Evolutionary conservation across 2,797 vertebrate species (phyloP), one percentile per base, ranked within the genome.

Genomic region (Argyrosomus regius): DNA sequence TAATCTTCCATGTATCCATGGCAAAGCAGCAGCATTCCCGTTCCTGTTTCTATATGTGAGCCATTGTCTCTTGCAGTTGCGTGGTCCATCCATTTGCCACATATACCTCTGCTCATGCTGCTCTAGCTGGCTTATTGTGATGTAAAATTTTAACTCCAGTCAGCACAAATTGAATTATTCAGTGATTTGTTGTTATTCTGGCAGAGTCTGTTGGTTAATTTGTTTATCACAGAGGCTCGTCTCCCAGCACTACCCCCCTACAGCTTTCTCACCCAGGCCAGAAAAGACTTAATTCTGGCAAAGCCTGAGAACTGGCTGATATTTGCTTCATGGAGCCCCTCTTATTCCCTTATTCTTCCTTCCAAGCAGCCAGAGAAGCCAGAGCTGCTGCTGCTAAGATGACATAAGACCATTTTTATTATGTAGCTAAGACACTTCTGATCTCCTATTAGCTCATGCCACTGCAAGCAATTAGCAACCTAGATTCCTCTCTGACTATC

Each of bases 141-240:
- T 71, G 81, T 74, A 66, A 90, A 84, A 71, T 68, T 75, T 61
- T 14, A 80, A 76, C 69, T 86, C 76, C 68, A 78, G 63, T 84
- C 83, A 52, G 70, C 65, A 67, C 75, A 85, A 89, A 91, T 70
- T 87, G 35, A 92, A 90, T 91, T 86, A 90, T 86, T 90, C 78
- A 83, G 82, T 39, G 11, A 81, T 92, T 84, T 86, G 83, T 79
- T 83, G 81, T 82, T 72, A 78, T 91, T 91, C 89, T 93, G 90
- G 87, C 87, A 82, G 77, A 75, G 80, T 77, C 70, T 54, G 17
- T 22, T 59, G 75, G 77, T 81, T 92, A 85, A 92, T 93, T 90
- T 92, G 90, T 92, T 93, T 84, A 92, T 92, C 84, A 88, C 87
- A 85, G 77, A 74, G 75, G 56, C 67, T 17, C 41, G 54, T 85